Percentiles rank a stretch among this genome's conserved stretches.
These are phyloP conservation scores for Apostichopus leukothele DNA, from an alignment of 53 echinoderm and acorn worm genomes.

Conservation along the genomic window DNA sequence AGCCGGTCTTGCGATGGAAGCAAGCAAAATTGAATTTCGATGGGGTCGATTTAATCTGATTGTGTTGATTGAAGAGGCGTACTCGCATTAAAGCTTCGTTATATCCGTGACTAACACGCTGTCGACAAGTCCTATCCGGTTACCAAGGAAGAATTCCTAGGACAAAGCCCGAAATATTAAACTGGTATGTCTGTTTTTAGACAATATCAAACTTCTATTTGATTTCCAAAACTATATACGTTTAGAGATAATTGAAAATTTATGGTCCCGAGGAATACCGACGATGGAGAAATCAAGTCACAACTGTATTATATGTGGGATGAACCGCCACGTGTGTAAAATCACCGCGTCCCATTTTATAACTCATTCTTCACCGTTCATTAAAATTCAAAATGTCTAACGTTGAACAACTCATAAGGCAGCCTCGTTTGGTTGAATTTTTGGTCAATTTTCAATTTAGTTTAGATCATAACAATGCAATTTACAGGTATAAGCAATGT, in stretches of 20 bases:
- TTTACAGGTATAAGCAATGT: too few species aligned
- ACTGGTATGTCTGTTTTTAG: not conserved
- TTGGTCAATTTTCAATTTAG: too few species aligned
- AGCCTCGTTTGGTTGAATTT: too few species aligned
- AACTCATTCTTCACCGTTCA: too few species aligned
- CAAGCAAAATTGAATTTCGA: not conserved
- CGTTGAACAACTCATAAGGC: too few species aligned
- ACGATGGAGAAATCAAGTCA: not conserved
- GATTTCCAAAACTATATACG: not conserved
- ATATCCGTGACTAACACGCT: slow-evolving; percentile 24
- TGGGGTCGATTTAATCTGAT: slow-evolving; percentile 1
- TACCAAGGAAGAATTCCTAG: not conserved
- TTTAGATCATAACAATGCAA: too few species aligned
- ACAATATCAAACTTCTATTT: not conserved
- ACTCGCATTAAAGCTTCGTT: slow-evolving; percentile 18
- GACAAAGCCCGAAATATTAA: not conserved
- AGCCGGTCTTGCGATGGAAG: not conserved
- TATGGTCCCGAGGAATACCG: not conserved
- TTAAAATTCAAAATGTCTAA: too few species aligned
- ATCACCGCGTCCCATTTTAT: too few species aligned
- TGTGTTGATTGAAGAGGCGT: slow-evolving; percentile 33
- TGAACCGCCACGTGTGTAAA: too few species aligned
- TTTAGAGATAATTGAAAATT: not conserved
- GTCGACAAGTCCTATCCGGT: slow-evolving; percentile 11
- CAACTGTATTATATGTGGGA: not conserved